phyloP scores from a whole-genome alignment of 2,888 invertebrate species.

The Pandemis corylana region DNA sequence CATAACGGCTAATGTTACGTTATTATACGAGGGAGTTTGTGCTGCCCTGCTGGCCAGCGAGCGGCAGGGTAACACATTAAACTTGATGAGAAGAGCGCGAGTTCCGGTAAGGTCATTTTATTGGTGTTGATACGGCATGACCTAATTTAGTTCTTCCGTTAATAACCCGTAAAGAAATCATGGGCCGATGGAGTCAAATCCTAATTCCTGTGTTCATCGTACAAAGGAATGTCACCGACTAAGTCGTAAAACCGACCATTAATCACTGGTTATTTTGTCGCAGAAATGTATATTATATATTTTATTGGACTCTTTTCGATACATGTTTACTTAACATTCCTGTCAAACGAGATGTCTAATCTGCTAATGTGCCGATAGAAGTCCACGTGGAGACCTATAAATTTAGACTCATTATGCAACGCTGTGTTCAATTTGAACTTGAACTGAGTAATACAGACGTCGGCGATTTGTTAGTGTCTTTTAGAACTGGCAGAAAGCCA shows the following conservation, averaged over 20 bases:
- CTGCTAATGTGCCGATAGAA: background rate
- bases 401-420: constrained; percentile 21
- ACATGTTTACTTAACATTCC: background rate
- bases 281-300: background rate
- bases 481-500: constrained; percentile 29
- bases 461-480: constrained; percentile 26
- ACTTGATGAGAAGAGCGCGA: background rate
- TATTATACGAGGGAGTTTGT: background rate
- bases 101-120: background rate
- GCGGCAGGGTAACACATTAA: background rate
- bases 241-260: background rate
- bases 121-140: background rate
- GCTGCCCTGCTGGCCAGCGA: background rate
- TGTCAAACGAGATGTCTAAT: background rate
- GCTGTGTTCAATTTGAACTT: constrained; percentile 19
- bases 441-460: constrained; percentile 19
- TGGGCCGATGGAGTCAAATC: background rate
- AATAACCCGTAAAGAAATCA: background rate
- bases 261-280: background rate
- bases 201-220: background rate
- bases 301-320: background rate
- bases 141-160: background rate
- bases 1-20: background rate
- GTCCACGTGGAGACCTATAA: constrained; percentile 4
- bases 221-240: background rate